Evolutionary conservation across 2,888 invertebrate genomes (phyloP).

Genomic region (Agrilus mali): DNA sequence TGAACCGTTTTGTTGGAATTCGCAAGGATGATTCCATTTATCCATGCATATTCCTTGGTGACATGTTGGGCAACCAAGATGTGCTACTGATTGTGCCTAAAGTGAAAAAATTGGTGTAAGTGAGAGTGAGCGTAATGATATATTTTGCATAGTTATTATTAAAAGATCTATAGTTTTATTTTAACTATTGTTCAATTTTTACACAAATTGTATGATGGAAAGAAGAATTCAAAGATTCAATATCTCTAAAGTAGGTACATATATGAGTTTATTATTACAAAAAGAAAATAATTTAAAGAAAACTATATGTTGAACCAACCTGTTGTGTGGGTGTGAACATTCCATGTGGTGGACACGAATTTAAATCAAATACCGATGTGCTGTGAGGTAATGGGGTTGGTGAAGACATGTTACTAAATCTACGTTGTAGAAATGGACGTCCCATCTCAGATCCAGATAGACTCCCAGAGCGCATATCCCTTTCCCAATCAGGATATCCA

Average conservation of each 20-base stretch:
- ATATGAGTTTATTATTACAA: too few species aligned
- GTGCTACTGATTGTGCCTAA: constrained; percentile 62
- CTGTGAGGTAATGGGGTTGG: constrained; percentile 29
- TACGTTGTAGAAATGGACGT: constrained; percentile 18
- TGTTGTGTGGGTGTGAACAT: constrained; percentile 42
- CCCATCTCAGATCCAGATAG: constrained; percentile 29
- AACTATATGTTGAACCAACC: too few species aligned
- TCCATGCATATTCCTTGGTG: constrained; percentile 31
- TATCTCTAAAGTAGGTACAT: background rate
- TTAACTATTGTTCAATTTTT: too few species aligned
- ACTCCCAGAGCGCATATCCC: constrained; percentile 29
- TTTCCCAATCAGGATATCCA: constrained; percentile 36
- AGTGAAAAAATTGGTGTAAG: constrained; percentile 12
- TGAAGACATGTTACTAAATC: constrained; percentile 28
- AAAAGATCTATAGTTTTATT: too few species aligned
- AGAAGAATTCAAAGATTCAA: background rate
- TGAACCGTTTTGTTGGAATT: constrained; percentile 33
- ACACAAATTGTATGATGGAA: background rate
- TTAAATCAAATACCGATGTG: constrained; percentile 43
- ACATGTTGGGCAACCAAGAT: constrained; percentile 48
- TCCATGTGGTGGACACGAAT: constrained; percentile 29
- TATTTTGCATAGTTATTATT: background rate
- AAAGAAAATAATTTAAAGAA: background rate
- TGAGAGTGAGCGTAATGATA: background rate
- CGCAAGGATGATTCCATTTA: constrained; percentile 27